Evolutionary conservation across 2,113 vertebrate genomes (phyloP).

Genomic region (Centrocercus urophasianus): DNA sequence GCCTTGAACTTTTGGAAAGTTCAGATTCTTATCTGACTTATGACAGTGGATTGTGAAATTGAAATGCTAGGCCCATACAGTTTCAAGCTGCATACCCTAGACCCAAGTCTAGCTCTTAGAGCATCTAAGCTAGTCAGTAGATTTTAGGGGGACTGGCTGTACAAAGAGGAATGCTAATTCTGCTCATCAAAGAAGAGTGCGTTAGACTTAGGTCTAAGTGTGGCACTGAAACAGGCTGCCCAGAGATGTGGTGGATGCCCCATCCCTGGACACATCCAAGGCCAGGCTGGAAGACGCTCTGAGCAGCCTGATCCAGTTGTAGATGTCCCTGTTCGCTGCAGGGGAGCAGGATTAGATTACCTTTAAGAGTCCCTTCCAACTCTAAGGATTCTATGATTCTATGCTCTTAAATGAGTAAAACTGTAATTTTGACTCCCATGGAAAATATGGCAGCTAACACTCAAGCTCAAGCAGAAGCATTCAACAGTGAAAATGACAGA

Average conservation of each 20-base stretch:
- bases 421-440: background rate
- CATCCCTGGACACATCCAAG: too few species aligned
- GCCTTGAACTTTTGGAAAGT: background rate
- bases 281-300: too few species aligned
- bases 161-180: background rate
- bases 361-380: too few species aligned
- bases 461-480: background rate
- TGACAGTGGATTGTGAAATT: background rate
- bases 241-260: too few species aligned
- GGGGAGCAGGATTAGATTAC: too few species aligned
- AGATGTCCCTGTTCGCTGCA: too few species aligned
- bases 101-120: background rate
- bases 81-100: accelerated
- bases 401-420: background rate
- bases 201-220: background rate
- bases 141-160: background rate
- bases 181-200: background rate
- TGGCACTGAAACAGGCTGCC: too few species aligned
- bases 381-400: too few species aligned
- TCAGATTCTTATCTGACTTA: background rate
- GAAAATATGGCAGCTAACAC: background rate
- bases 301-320: too few species aligned
- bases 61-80: background rate
- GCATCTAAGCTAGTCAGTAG: background rate
- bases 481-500: background rate